These are phyloP conservation scores for Poecilus cupreus DNA, from an alignment of 2,888 invertebrate genomes.

Conservation along the genomic window DNA sequence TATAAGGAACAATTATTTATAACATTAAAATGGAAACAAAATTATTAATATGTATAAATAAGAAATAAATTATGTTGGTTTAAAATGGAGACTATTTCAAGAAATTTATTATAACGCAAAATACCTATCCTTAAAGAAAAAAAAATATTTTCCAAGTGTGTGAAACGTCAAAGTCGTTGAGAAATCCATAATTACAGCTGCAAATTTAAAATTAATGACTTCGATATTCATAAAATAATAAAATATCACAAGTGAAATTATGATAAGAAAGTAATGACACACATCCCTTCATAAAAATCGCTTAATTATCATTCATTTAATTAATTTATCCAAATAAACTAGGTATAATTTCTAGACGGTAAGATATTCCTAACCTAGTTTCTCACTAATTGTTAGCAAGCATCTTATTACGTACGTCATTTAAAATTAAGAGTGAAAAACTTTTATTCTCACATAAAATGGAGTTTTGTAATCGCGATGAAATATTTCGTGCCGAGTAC, in stretches of 20 bases:
- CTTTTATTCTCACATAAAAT: conserved; percentile 50
- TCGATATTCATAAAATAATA: conserved; percentile 9
- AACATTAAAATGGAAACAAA: no score
- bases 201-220: conserved; percentile 14
- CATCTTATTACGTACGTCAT: conserved; percentile 45
- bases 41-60: no score
- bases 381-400: conserved; percentile 35
- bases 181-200: neutral
- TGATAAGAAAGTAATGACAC: conserved; percentile 39
- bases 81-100: no score
- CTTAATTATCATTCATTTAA: conserved; percentile 28
- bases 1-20: no score
- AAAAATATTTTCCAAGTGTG: neutral
- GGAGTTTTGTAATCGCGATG: conserved; percentile 28
- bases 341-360: neutral
- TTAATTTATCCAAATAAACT: conserved; percentile 38
- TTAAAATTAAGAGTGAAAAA: conserved; percentile 55
- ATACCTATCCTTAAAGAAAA: neutral
- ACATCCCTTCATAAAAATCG: conserved; percentile 20
- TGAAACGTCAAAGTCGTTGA: neutral
- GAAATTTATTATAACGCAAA: no score
- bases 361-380: conserved; percentile 44
- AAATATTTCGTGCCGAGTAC: conserved; percentile 14
- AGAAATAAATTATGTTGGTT: no score
- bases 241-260: conserved; percentile 26